A percentile compares a stretch with the other conserved stretches of the same genome.
phyloP scores from a whole-genome alignment of 2,888 invertebrate genomes.

The Pyrrhia umbra region DNA sequence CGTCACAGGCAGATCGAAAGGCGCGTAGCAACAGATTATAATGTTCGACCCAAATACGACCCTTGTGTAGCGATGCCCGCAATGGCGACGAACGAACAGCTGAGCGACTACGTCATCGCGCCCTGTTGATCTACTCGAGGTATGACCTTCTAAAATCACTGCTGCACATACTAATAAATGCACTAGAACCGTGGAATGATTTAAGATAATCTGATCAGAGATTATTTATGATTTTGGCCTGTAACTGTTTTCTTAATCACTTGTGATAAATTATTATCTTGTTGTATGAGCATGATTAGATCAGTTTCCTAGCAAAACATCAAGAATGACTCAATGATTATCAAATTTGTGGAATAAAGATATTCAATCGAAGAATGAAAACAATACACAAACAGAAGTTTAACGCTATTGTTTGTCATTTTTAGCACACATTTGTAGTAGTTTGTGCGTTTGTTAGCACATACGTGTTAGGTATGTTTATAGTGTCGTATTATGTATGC shows the following conservation, averaged over 20 bases:
- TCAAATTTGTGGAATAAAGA: neutral
- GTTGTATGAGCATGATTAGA: neutral
- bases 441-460: slow-evolving; percentile 22
- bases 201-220: neutral
- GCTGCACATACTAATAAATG: slow-evolving; percentile 8
- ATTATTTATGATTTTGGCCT: neutral
- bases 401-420: slow-evolving; percentile 15
- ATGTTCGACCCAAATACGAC: slow-evolving; percentile 56
- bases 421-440: slow-evolving; percentile 18
- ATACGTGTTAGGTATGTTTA: slow-evolving; percentile 17
- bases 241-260: neutral
- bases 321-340: neutral
- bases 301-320: neutral
- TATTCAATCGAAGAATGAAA: neutral
- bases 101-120: slow-evolving; percentile 47
- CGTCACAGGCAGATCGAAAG: slow-evolving; percentile 42
- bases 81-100: slow-evolving; percentile 55
- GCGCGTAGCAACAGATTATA: slow-evolving; percentile 57
- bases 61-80: slow-evolving; percentile 39
- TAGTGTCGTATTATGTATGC: slow-evolving; percentile 39
- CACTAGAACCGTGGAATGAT: neutral
- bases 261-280: neutral
- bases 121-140: slow-evolving; percentile 47
- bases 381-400: neutral
- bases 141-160: slow-evolving; percentile 39